Conservation (phyloP, 2,797 vertebrate species). For the Botia almorhae region DNA sequence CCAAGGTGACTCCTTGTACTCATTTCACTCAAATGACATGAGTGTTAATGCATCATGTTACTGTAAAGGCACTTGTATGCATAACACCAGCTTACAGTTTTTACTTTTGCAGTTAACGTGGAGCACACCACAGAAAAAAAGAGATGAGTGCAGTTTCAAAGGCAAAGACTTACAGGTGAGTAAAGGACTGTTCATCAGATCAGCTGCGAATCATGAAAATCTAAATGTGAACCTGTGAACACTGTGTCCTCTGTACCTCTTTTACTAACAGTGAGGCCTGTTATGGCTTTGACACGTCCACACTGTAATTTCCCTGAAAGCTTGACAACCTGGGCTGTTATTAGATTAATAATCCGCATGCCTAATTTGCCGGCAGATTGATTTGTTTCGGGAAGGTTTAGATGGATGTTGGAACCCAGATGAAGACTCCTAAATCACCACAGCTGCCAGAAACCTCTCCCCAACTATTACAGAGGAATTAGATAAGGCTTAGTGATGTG, state of each 20-base stretch:
- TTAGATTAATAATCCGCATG: slow-evolving; percentile 55
- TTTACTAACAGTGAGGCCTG: slow-evolving; percentile 6
- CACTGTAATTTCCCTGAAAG: slow-evolving; percentile 49
- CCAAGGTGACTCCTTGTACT: slow-evolving; percentile 14
- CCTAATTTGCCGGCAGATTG: slow-evolving; percentile 56
- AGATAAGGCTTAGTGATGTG: slow-evolving; percentile 37
- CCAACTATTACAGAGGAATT: slow-evolving; percentile 48
- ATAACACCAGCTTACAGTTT: slow-evolving; percentile 45
- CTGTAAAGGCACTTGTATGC: slow-evolving; percentile 9
- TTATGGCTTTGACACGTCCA: slow-evolving; percentile 30
- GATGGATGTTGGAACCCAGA: slow-evolving; percentile 36
- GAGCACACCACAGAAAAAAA: slow-evolving; percentile 86
- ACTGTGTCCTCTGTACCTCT: slow-evolving; percentile 1
- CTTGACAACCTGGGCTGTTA: slow-evolving; percentile 52
- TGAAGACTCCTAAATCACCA: slow-evolving; percentile 43
- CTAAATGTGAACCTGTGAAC: not conserved
- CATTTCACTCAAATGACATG: not conserved
- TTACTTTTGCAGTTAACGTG: slow-evolving; percentile 82
- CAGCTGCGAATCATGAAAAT: not conserved
- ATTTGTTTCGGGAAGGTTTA: slow-evolving; percentile 42
- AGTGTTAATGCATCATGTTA: slow-evolving; percentile 15
- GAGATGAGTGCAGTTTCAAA: slow-evolving; percentile 93
- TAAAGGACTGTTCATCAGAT: slow-evolving; percentile 29
- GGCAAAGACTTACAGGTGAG: slow-evolving; percentile 92
- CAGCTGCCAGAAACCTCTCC: slow-evolving; percentile 49